Evolutionary conservation across 1,140 invertebrate genomes (phyloP), one percentile per base, ranked within the genome.

Genomic region (Colletes latitarsis): DNA sequence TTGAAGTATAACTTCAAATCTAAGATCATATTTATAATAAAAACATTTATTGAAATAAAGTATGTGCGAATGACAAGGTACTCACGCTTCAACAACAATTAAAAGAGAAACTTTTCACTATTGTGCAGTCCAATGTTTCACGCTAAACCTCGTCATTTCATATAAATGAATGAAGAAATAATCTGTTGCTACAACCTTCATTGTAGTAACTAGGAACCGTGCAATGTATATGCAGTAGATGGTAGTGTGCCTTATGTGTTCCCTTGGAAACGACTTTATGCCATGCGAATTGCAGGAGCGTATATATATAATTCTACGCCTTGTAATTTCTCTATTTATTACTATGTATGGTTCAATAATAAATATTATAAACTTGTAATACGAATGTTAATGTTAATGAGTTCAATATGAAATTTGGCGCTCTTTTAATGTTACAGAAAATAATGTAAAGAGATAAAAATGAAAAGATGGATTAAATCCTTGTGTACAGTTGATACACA

Each of bases 191-290:
- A 52, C 60, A 60, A 67, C 66, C 68, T 82, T 80, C 80, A 78
- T 76, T 79, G 68, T 82, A 74, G 55, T 63, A 68, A 30, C 30
- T 30, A 30, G 30, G 0, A n/a, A 30, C 30, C 30, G 30, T 30
- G 30, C 30, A 30, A 58, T 72, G 60, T 69, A 77, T 83, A 69
- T 82, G 82, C 81, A 70, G 85, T 81, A 46, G 43, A 46, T 43
- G 8, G 49, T 49, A 49, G 9, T 49, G 49, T 49, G 10, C 10
- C 75, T 66, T 6, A 52, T 63, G 57, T 57, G 85, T 87, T 83
- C 52, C 85, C 85, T 72, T 87, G 69, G 85, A 87, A 78, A 87
- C 82, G 85, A 81, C 17, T 70, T 19, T 77, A 74, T 39, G 60
- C 49, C 58, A 43, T 66, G 52, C 67, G 68, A 43, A 43, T 69